phyloP scores from a whole-genome alignment of 1,140 invertebrate species.

The Micrasema minimum region DNA sequence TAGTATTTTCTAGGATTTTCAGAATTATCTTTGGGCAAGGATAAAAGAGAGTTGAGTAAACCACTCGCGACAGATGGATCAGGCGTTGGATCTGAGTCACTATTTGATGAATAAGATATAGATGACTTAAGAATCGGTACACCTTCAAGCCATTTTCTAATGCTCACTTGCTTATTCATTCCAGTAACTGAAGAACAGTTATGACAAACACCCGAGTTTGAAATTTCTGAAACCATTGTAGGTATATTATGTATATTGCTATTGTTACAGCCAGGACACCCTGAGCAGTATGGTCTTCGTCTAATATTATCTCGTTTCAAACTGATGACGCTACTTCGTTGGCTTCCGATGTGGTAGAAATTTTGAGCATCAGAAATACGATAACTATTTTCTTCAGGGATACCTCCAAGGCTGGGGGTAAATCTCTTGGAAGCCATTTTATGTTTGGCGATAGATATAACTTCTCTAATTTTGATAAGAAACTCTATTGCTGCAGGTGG shows the following conservation, averaged over 20 bases:
- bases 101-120: constrained; percentile 6
- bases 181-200: constrained; percentile 62
- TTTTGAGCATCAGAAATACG: constrained; percentile 62
- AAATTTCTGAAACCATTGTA: constrained; percentile 60
- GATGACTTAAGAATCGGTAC: constrained; percentile 67
- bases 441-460: constrained; percentile 86
- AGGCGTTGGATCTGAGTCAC: constrained; percentile 54
- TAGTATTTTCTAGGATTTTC: constrained; percentile 55
- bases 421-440: constrained; percentile 86
- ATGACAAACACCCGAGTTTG: constrained; percentile 63
- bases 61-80: constrained; percentile 54
- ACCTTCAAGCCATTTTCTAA: constrained; percentile 83
- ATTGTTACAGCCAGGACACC: constrained; percentile 73
- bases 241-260: constrained; percentile 58
- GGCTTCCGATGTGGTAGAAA: constrained; percentile 65
- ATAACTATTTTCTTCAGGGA: constrained; percentile 80
- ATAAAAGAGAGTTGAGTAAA: constrained; percentile 58
- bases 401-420: constrained; percentile 79
- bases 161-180: constrained; percentile 77
- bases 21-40: constrained; percentile 56
- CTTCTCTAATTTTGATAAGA: constrained; percentile 86
- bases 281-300: constrained; percentile 67
- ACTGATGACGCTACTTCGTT: constrained; percentile 67
- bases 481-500: constrained; percentile 89
- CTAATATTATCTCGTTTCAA: constrained; percentile 70